Evolutionary conservation across 2,888 invertebrate genomes (phyloP), one percentile per base, ranked within the genome.

Genomic region (Polydrusus tereticollis): DNA sequence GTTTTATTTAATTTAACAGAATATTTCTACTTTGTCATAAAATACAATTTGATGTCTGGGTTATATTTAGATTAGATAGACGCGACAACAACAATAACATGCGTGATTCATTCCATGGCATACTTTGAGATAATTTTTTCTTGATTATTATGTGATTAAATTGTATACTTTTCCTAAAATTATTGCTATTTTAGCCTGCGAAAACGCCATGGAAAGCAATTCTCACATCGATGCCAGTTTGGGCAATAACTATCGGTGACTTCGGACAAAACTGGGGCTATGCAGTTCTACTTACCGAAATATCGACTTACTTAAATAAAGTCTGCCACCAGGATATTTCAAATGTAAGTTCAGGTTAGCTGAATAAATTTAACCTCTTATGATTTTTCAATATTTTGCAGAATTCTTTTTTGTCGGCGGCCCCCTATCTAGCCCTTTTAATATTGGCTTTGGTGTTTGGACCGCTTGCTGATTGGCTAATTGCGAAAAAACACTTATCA

Each of bases 151-250:
- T n/a, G n/a, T n/a, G 8, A 33, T 10, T 5, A 33, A 1, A 5
- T 33, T 33, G 12, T 2, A 10, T 33, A 33, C 8, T 7, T 33
- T 10, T 33, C 1, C 33, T 2, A 33, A 12, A 5, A 33, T 33
- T 33, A 33, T 33, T 33, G 33, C 33, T 68, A 43, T 74, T 70
- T 29, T 67, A 79, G 80, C 47, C 68, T 43, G 41, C 75, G 2
- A 81, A 87, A 10, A 93, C 92, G 0, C 95, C 95, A 0, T 95
- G 95, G 95, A 85, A 85, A 63, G 86, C 89, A 5, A 93, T 96
- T 73, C 86, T 92, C 57, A 92, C 91, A 0, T 94, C 94, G 0
- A 80, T 91, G 21, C 93, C 95, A 0, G 92, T 95, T 81, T 91
- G 92, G 89, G 90, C 94, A 0, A 86, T 95, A 4, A 82, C 93